Evolutionary conservation across 1,140 invertebrate species (phyloP).

Genomic region (Hormaphis cornu): DNA sequence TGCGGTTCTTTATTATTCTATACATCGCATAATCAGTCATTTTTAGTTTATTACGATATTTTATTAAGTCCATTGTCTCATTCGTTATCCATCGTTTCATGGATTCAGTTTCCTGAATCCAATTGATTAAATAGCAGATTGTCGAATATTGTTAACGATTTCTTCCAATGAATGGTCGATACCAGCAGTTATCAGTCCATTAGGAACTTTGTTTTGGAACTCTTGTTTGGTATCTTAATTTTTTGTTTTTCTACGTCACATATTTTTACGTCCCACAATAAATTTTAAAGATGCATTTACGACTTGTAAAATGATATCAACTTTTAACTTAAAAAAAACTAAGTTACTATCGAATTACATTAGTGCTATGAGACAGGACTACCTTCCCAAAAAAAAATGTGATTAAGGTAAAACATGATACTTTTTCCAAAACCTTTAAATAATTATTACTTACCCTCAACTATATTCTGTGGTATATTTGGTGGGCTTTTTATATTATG

Average conservation of each 20-base stretch:
- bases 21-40: not conserved
- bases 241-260: not conserved
- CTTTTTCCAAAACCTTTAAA: too few species aligned
- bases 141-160: not conserved
- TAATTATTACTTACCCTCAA: too few species aligned
- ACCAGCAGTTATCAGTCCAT: not conserved
- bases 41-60: not conserved
- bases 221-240: not conserved
- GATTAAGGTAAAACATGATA: too few species aligned
- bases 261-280: too few species aligned
- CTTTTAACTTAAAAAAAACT: too few species aligned
- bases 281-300: too few species aligned
- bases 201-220: not conserved
- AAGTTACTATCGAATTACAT: too few species aligned
- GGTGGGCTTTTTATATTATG: too few species aligned
- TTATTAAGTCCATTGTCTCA: slow-evolving; percentile 7
- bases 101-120: not conserved
- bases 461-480: too few species aligned
- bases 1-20: slow-evolving; percentile 14
- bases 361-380: too few species aligned
- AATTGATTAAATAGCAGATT: not conserved
- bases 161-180: not conserved
- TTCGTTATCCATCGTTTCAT: slow-evolving; percentile 12
- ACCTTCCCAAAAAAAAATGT: too few species aligned
- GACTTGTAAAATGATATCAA: too few species aligned